phyloP scores from a whole-genome alignment of 2,797 vertebrate genomes.

The Crenichthys baileyi region DNA sequence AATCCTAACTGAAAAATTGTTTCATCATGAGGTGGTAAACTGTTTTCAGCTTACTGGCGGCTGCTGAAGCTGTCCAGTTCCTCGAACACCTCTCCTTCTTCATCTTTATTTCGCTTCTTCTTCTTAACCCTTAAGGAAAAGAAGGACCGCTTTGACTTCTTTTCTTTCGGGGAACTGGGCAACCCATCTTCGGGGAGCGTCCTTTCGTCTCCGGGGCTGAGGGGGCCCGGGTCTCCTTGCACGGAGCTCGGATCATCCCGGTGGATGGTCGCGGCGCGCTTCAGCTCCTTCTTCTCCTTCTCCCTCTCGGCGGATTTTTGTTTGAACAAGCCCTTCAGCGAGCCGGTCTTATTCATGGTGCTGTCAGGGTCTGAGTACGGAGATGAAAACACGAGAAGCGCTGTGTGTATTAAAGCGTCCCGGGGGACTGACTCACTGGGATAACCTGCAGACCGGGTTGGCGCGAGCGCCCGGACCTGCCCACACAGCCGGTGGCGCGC shows the following conservation, averaged over 20 bases:
- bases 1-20: not conserved
- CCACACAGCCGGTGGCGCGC: slow-evolving; percentile 10
- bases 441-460: slow-evolving; percentile 57
- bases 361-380: not conserved
- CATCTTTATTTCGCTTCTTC: slow-evolving; percentile 53
- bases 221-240: slow-evolving; percentile 14
- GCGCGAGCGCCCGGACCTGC: not conserved
- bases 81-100: slow-evolving; percentile 52
- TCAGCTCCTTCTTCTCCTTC: slow-evolving; percentile 36
- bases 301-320: slow-evolving; percentile 48
- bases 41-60: slow-evolving; percentile 39
- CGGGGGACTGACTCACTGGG: slow-evolving; percentile 29
- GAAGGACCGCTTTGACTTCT: slow-evolving; percentile 46
- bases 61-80: slow-evolving; percentile 56
- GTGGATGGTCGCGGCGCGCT: not conserved
- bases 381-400: not conserved
- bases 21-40: not conserved
- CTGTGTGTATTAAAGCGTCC: not conserved
- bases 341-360: slow-evolving; percentile 69
- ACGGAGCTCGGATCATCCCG: not conserved
- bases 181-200: not conserved
- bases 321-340: slow-evolving; percentile 62
- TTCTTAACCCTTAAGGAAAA: slow-evolving; percentile 49
- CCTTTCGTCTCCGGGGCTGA: slow-evolving; percentile 22
- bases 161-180: slow-evolving; percentile 45